Evolutionary conservation across 2,888 invertebrate genomes (phyloP), one percentile per base, ranked within the genome.

Genomic region (Temnothorax unifasciatus): DNA sequence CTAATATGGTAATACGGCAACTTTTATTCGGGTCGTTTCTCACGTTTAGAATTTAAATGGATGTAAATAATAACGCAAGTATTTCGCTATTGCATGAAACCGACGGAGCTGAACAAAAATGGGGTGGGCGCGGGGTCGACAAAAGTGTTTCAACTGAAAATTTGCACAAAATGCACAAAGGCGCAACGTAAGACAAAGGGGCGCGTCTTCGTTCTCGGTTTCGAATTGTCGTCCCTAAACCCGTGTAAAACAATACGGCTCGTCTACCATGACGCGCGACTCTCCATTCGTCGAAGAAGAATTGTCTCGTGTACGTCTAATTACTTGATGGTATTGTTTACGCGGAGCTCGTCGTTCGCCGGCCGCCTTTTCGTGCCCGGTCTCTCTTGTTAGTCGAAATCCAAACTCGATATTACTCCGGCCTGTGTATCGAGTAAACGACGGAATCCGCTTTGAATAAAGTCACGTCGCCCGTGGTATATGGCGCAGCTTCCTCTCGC

Each of bases 371-470:
- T 63, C 44, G 82, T 76, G 68, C 6, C 83, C 82, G 71, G 85
- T 77, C 87, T 85, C 87, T 89, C 87, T 89, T 88, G 87, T 86
- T 88, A 89, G 89, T 81, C 83, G 89, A 89, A 86, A 89, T 85
- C 79, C 87, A 87, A 89, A 87, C 86, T 87, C 89, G 83, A 89
- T 89, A 86, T 86, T 86, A 86, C 87, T 82, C 69, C 74, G 82
- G 81, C 76, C 81, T 76, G 85, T 75, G 61, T 79, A 84, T 86
- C 87, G 85, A 76, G 86, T 74, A 87, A 86, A 85, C 85, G 85
- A 69, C 73, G 76, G 76, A 86, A 86, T 84, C 84, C 82, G 84
- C 84, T 84, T 84, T 84, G 86, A 84, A 84, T 84, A 84, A 86
- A 86, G 84, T 84, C 75, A 63, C 61, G 85, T 82, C 74, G 82